Conservation (phyloP, 2,113 vertebrate genomes). For the Corythaeola cristata region DNA sequence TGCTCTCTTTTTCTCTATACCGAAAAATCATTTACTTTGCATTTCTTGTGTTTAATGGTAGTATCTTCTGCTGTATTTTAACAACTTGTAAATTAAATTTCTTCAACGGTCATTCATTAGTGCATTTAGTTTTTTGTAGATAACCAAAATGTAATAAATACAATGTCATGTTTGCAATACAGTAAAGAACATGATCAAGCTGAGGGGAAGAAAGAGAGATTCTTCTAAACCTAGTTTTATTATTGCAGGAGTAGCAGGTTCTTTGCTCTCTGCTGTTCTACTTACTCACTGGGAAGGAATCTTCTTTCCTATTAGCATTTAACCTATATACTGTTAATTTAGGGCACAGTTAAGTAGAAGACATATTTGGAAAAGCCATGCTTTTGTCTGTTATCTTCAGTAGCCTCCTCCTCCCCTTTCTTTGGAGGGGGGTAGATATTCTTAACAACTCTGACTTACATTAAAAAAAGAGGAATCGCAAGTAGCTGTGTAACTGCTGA, state of each 20-base stretch:
- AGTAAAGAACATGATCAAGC: background rate
- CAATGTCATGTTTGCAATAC: background rate
- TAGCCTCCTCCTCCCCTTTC: background rate
- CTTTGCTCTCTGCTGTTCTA: background rate
- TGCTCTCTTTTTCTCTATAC: background rate
- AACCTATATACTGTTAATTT: conserved; percentile 24
- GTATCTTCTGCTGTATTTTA: background rate
- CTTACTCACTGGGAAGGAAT: background rate
- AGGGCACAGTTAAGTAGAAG: background rate
- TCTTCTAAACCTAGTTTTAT: background rate
- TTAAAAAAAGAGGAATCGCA: background rate
- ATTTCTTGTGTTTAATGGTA: background rate
- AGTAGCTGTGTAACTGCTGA: background rate
- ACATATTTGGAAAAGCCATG: background rate
- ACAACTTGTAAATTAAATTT: background rate
- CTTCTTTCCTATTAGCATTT: background rate
- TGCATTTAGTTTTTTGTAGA: background rate
- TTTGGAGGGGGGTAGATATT: background rate
- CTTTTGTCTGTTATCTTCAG: background rate
- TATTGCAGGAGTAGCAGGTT: background rate
- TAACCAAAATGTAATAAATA: background rate
- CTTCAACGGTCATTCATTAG: background rate
- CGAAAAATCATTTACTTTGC: background rate
- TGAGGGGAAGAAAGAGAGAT: background rate
- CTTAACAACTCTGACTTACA: background rate